Evolutionary conservation across 1,140 invertebrate species (phyloP).

Genomic region (Tetramorium parvispinum): DNA sequence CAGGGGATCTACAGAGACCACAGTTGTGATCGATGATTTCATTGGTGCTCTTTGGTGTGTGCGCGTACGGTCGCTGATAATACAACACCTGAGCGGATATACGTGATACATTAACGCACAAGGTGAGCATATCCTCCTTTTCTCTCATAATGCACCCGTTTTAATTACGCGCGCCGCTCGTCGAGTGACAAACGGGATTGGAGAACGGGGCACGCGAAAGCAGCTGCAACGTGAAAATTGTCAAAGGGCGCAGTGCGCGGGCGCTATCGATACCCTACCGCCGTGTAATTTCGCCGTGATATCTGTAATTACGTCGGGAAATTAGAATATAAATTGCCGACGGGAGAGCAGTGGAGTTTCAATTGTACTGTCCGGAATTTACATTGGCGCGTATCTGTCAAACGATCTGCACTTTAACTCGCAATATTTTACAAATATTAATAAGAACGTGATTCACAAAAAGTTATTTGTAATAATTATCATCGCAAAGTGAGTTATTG

Average conservation of each 20-base stretch:
- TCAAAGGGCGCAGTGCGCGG: conserved; percentile 32
- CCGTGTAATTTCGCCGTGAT: conserved; percentile 33
- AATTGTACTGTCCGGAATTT: neutral
- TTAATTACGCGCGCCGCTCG: conserved; percentile 32
- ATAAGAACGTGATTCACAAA: neutral
- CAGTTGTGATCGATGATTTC: conserved; percentile 68
- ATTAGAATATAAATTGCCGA: conserved; percentile 48
- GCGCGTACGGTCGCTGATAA: conserved; percentile 62
- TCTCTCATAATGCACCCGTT: neutral
- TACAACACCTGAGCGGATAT: conserved; percentile 40
- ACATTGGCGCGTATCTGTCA: neutral
- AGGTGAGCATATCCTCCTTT: conserved; percentile 59
- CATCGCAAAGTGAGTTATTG: too few species aligned
- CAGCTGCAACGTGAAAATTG: conserved; percentile 43
- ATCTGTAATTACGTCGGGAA: conserved; percentile 46
- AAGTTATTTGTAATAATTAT: neutral
- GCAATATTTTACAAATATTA: neutral
- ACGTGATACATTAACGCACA: conserved; percentile 40
- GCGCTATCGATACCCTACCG: conserved; percentile 8
- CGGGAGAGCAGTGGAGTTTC: neutral
- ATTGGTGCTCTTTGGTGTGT: conserved; percentile 72
- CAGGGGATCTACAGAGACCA: conserved; percentile 21
- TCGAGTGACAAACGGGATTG: conserved; percentile 21
- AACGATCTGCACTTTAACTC: neutral
- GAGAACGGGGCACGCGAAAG: neutral